Base-by-base conservation (phyloP, 2,797 vertebrate species). In the Cottoperca gobio region DNA sequence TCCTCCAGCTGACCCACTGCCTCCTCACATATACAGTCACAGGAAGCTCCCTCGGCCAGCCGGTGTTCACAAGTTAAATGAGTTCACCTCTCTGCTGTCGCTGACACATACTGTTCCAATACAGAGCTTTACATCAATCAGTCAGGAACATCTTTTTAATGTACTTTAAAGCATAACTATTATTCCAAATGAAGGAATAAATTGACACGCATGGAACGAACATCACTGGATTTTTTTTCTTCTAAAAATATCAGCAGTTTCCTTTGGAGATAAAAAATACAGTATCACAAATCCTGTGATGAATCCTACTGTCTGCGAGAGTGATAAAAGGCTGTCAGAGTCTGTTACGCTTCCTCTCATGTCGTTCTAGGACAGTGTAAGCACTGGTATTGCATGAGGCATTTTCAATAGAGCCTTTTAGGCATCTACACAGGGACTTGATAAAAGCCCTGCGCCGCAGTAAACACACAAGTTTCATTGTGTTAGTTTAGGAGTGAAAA, bases 1-100 rank as follows among this genome's bases (percentile, higher is more conserved):
- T 92, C 86, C 91, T 93, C 84, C 87, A 89, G 86, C 91, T 90
- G 92, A 94, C 91, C 93, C 81, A 88, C 86, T 91, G 91, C 86
- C 89, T 92, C 83, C 84, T 89, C 76, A 58, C 46, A 91, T 92
- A 89, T 86, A 92, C 92, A 92, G 86, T 84, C 70, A 68, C 88
- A 94, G 94, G 94, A 95, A 94, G 91, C 85, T 89, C 83, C 81
- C 81, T 78, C 76, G 83, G 88, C 70, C 46, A 89, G 89, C 84
- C 78, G 50, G 37, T 26, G 55, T 77, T 86, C 79, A 55, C 37
- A 76, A 80, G 73, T 88, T 82, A 87, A 87, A 88, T 64, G 73
- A 79, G 62, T 82, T 74, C 61, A 77, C 31, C 45, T 70, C 71
- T 68, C 45, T 52, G 5, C 37, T 69, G 54, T 42, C 37, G 5